Evolutionary conservation across 2,113 vertebrate genomes (phyloP), one percentile per base, ranked within the genome.

Genomic region (Rostratula benghalensis): DNA sequence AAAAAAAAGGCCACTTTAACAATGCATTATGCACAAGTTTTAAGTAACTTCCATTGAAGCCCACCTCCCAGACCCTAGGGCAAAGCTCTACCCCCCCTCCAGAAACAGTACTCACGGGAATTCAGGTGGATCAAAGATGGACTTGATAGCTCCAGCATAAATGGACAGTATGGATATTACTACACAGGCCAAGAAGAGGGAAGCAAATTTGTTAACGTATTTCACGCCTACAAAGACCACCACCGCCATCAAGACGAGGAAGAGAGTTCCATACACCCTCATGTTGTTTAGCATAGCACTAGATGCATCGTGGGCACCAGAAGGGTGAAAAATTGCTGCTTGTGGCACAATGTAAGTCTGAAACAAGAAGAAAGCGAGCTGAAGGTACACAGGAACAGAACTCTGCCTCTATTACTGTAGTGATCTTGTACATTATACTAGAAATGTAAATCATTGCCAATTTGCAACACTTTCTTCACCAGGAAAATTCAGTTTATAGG

Each of bases 181-280:
- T 33, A 99, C 99, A 8, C 99, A 99, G 94, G 99, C 98, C 97
- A 99, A 97, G 98, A 99, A 99, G 60, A 99, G 99, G 8, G 99
- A 99, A 41, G 99, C 99, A 95, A 99, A 98, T 96, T 99, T 99
- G 97, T 99, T 99, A 71, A 99, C 99, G 24, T 99, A 99, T 95
- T 99, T 99, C 64, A 99, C 99, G 1, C 99, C 99, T 1, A 99
- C 99, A 28, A 99, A 99, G 70, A 99, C 99, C 78, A 99, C 99
- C 65, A 99, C 97, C 7, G 98, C 99, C 99, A 99, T 99, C 5
- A 99, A 97, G 60, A 97, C 98, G 93, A 99, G 98, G 93, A 99
- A 99, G 59, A 99, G 97, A 14, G 98, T 99, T 50, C 99, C 99
- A 25, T 99, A 99, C 10, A 99, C 98, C 43, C 99, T 97, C 99